Evolutionary conservation across 2,113 vertebrate species (phyloP).

Genomic region (Nanorana parkeri): DNA sequence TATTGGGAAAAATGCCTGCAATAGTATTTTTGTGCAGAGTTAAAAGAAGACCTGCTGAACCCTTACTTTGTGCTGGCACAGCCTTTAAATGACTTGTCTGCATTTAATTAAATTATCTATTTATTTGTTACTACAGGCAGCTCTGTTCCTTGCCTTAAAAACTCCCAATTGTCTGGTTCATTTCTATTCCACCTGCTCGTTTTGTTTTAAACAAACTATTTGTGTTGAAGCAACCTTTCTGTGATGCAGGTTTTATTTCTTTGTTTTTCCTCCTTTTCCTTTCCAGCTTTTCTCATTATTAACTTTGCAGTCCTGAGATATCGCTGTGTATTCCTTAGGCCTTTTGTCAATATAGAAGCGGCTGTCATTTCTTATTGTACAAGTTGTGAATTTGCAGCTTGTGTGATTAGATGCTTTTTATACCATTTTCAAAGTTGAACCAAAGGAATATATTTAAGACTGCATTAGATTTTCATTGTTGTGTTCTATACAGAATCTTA

Average conservation of each 20-base stretch:
- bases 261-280: background rate
- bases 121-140: background rate
- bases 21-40: no score
- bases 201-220: background rate
- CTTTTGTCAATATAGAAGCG: conserved; percentile 23
- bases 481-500: conserved; percentile 14
- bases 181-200: background rate
- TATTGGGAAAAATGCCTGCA: no score
- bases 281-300: conserved; percentile 6
- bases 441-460: conserved; percentile 23
- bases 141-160: background rate
- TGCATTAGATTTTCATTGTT: background rate
- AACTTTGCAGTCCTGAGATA: conserved; percentile 25
- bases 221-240: background rate
- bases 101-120: background rate
- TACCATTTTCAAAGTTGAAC: conserved; percentile 34
- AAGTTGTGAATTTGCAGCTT: conserved; percentile 26
- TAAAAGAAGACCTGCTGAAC: no score
- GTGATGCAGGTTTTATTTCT: background rate
- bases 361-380: conserved; percentile 37
- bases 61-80: background rate
- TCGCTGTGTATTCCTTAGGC: conserved; percentile 34
- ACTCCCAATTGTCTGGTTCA: no score
- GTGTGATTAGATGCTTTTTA: conserved; percentile 45
- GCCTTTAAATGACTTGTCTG: background rate